Evolutionary conservation across 2,888 invertebrate species (phyloP), one percentile per base, ranked within the genome.

Genomic region (Melinaea menophilus): DNA sequence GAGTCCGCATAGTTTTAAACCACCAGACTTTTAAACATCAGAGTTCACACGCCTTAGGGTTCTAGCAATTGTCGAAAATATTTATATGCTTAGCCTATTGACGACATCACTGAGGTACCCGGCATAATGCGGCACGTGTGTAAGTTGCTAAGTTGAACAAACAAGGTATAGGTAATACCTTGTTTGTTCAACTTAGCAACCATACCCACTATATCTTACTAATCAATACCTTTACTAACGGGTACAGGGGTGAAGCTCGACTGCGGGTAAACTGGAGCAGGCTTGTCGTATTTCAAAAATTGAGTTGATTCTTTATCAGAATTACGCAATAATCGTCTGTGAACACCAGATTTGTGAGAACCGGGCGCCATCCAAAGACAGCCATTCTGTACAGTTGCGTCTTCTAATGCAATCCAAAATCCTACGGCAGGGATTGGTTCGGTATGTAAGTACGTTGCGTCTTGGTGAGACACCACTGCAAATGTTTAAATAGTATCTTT

Each of bases 401-500:
- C 98, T 76, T 99, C 98, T 4, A 99, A 85, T 0, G 99, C 98
- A 69, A 99, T 95, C 99, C 99, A 99, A 77, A 98, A 95, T 0
- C 99, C 99, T 2, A 96, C 83, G 0, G 96, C 90, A 9, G 94
- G 94, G 54, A 93, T 92, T 1, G 98, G 98, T 22, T 96, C 95
- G 0, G 97, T 96, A 79, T 95, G 92, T 54, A 99, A 89, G 81
- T 95, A 99, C 3, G 96, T 94, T 0, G 95, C 94, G 81, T 99
- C 99, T 85, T 97, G 97, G 82, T 97, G 97, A 0, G 94, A 89
- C 22, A 84, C 89, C 2, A 97, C 97, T 95, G 82, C 5, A 86
- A 41, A 41, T 3, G 41, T 41, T 41, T 41, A 41, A 41, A 9
- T 41, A 9, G 9, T 41, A 41, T 9, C 2, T 9, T 5, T 41